These are phyloP conservation scores for Heteronetta atricapilla DNA, from an alignment of 2,113 vertebrate species.

Conservation along the genomic window DNA sequence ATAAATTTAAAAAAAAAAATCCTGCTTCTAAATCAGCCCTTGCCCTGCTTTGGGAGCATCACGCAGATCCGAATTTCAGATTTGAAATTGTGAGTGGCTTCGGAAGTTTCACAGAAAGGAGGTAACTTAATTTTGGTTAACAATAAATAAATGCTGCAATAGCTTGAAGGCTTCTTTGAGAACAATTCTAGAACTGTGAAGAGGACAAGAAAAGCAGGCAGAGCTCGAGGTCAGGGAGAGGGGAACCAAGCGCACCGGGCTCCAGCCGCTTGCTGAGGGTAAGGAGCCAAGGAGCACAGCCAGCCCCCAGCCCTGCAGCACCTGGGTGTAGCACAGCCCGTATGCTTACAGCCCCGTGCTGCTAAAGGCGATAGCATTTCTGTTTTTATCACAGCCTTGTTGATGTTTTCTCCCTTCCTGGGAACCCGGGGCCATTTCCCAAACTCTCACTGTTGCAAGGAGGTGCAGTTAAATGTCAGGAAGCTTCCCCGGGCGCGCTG, in stretches of 20 bases:
- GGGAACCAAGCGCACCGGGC: not conserved
- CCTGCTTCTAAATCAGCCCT: not conserved
- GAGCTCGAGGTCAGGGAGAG: not conserved
- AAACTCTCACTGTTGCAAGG: not conserved
- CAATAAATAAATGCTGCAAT: not conserved
- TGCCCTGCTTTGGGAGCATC: not conserved
- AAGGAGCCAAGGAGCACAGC: not conserved
- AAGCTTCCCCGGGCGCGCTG: not conserved
- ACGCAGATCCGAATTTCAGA: no score
- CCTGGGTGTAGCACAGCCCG: not conserved
- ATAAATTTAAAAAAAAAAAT: not conserved
- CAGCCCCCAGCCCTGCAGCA: not conserved
- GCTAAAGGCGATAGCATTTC: not conserved
- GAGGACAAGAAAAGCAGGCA: no score
- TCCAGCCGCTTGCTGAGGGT: not conserved
- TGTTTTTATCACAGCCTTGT: rapidly evolving
- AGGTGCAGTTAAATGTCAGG: not conserved
- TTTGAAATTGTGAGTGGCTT: not conserved
- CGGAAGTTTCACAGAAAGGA: not conserved
- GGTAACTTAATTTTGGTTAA: not conserved
- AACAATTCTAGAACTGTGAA: not conserved
- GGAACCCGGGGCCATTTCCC: not conserved
- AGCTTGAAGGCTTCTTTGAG: not conserved
- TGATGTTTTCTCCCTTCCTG: not conserved
- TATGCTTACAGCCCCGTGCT: not conserved